Conservation (phyloP, 2,888 invertebrate genomes). For the Chamaedrilus cognettii region DNA sequence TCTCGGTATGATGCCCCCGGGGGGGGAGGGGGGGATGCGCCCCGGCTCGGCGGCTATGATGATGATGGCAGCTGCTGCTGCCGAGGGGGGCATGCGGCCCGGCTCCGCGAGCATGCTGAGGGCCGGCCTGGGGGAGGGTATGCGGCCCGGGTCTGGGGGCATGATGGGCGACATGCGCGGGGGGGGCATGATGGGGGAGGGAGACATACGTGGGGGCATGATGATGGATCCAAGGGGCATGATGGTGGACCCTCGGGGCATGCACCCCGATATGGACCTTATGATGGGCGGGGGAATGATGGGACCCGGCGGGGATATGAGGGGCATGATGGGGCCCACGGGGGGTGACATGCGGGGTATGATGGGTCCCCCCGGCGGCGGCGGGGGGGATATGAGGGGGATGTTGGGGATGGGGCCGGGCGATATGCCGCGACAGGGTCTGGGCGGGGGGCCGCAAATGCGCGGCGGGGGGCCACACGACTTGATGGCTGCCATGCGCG, state of each 20-base stretch:
- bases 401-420: slow-evolving; percentile 16
- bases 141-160: neutral
- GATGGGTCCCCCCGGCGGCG: neutral
- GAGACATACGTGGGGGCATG: neutral
- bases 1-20: slow-evolving; percentile 1
- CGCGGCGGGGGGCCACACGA: neutral
- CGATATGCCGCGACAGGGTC: neutral
- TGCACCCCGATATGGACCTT: slow-evolving; percentile 1
- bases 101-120: neutral
- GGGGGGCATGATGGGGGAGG: neutral
- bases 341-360: slow-evolving; percentile 7
- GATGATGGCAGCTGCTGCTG: slow-evolving; percentile 5
- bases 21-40: slow-evolving; percentile 10
- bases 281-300: slow-evolving; percentile 11
- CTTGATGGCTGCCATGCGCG: neutral
- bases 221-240: neutral
- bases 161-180: neutral
- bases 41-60: slow-evolving; percentile 20
- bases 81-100: slow-evolving; percentile 2
- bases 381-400: neutral
- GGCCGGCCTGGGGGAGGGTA: neutral
- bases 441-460: neutral
- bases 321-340: neutral
- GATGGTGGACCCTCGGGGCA: slow-evolving; percentile 1
- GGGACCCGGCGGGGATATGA: slow-evolving; percentile 11